These are phyloP conservation scores for Delichon dasypus DNA, from an alignment of 2,797 vertebrate genomes.

Conservation along the genomic window DNA sequence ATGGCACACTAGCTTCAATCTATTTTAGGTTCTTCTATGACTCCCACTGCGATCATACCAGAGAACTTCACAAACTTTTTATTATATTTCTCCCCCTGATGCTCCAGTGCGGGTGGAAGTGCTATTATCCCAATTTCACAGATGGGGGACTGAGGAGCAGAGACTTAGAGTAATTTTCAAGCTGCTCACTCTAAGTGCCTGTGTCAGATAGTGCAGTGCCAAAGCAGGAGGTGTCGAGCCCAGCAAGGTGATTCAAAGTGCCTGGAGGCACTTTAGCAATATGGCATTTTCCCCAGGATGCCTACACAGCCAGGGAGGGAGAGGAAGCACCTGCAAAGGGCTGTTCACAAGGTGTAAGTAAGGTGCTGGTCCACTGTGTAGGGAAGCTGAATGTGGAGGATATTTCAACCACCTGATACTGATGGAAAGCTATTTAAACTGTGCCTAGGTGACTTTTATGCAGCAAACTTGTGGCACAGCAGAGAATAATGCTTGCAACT, in stretches of 20 bases:
- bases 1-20: constrained; percentile 56
- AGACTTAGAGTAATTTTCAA: constrained; percentile 50
- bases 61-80: constrained; percentile 62
- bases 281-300: background rate
- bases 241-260: constrained; percentile 16
- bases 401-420: background rate
- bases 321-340: background rate
- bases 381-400: background rate
- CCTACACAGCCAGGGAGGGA: background rate
- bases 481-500: background rate
- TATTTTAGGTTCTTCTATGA: constrained; percentile 65
- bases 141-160: constrained; percentile 34
- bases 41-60: constrained; percentile 41
- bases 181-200: constrained; percentile 34
- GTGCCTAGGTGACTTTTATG: background rate
- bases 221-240: background rate
- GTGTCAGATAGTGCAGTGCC: background rate
- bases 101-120: background rate
- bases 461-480: background rate
- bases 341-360: background rate
- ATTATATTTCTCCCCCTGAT: constrained; percentile 39
- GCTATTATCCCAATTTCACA: constrained; percentile 62
- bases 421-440: background rate
- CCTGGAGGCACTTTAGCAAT: background rate
- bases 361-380: background rate